Evolutionary conservation across 1,140 invertebrate genomes (phyloP).

Genomic region (Lordiphosa mommai): DNA sequence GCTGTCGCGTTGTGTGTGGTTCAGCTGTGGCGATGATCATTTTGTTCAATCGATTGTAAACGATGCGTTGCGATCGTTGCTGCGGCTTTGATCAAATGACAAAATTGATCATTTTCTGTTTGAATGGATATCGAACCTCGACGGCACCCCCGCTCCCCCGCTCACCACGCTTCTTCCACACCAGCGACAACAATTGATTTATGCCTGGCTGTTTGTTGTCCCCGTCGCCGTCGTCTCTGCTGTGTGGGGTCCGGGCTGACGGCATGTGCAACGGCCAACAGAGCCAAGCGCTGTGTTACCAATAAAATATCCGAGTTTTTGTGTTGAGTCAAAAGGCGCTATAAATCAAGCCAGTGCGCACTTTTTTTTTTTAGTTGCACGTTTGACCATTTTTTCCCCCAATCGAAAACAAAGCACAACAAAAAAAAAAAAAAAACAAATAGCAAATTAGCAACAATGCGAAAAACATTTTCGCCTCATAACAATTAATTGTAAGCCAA

Average conservation of each 20-base stretch:
- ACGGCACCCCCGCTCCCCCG: not conserved
- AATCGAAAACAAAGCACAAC: conserved; percentile 21
- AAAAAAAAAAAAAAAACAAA: conserved; percentile 26
- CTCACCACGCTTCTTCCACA: not conserved
- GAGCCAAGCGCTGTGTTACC: conserved; percentile 51
- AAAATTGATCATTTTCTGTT: conserved; percentile 79
- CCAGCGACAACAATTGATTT: conserved; percentile 67
- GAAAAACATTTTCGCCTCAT: conserved; percentile 62
- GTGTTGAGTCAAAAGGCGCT: conserved; percentile 69
- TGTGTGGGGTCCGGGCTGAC: conserved; percentile 42
- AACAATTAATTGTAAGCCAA: conserved; percentile 62
- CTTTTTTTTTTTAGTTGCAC: conserved; percentile 40
- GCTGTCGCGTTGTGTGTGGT: conserved; percentile 27
- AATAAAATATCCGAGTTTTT: conserved; percentile 71
- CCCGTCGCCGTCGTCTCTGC: conserved; percentile 24
- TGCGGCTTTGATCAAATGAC: conserved; percentile 79
- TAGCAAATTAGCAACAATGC: conserved; percentile 67
- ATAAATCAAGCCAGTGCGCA: conserved; percentile 69
- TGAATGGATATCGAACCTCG: conserved; percentile 64
- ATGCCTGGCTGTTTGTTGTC: conserved; percentile 37
- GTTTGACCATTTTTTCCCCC: conserved; percentile 32
- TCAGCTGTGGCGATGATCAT: conserved; percentile 63
- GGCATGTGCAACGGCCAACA: conserved; percentile 54
- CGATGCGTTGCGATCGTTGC: conserved; percentile 75
- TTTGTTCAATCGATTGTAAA: conserved; percentile 77